A percentile compares a stretch with the other conserved stretches of the same genome.
phyloP scores from a whole-genome alignment of 1,140 invertebrate genomes.

The Anastrepha obliqua region DNA sequence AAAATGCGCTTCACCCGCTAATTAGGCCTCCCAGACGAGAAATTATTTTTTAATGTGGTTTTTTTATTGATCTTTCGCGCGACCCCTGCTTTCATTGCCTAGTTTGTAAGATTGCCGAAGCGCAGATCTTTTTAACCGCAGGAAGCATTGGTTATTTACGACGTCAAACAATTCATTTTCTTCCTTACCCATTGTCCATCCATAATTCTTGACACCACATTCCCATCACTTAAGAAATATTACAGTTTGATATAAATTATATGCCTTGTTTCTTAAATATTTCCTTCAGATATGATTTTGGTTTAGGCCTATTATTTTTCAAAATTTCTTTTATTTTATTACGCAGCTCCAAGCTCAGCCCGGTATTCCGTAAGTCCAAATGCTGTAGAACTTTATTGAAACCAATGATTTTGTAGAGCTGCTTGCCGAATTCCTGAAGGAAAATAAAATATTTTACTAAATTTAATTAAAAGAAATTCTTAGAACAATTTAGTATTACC shows the following conservation, averaged over 20 bases:
- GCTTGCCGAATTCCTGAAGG: constrained; percentile 66
- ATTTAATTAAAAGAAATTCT: neutral
- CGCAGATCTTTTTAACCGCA: too few relatives aligned
- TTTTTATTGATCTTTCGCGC: too few relatives aligned
- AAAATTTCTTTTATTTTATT: constrained; percentile 65
- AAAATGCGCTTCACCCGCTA: too few relatives aligned
- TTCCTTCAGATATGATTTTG: neutral
- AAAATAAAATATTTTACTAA: neutral
- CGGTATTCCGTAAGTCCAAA: constrained; percentile 69
- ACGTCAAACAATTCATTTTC: too few relatives aligned
- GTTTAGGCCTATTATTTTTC: constrained; percentile 58
- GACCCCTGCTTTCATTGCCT: too few relatives aligned
- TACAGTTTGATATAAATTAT: neutral
- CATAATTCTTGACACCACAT: too few relatives aligned
- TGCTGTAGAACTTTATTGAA: constrained; percentile 67
- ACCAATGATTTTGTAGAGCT: constrained; percentile 66
- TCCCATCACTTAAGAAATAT: too few relatives aligned
- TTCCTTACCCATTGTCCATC: too few relatives aligned
- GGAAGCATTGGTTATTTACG: too few relatives aligned
- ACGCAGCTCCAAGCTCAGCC: constrained; percentile 61
- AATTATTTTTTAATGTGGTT: too few relatives aligned
- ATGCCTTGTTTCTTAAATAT: neutral
- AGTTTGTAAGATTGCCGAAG: too few relatives aligned
- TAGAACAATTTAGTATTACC: constrained; percentile 55
- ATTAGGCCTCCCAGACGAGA: too few relatives aligned